These are phyloP conservation scores for Rhinoptilus africanus DNA, from an alignment of 2,113 vertebrate genomes.

Conservation along the genomic window DNA sequence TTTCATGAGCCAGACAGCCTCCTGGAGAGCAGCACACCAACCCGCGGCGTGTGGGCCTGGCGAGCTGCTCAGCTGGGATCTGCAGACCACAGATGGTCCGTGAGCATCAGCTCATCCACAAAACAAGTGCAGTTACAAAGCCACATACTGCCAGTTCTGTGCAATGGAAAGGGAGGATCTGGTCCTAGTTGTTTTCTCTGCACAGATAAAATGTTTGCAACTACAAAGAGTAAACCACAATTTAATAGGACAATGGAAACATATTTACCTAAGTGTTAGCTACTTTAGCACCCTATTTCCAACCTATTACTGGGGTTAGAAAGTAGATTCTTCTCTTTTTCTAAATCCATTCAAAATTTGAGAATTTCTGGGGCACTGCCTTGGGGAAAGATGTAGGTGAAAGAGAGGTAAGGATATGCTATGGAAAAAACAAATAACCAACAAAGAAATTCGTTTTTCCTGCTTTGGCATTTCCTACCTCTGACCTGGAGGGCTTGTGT, in stretches of 20 bases:
- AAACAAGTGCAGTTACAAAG: not conserved
- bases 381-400: not conserved
- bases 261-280: not conserved
- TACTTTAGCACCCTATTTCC: not conserved
- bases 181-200: not conserved
- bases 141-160: not conserved
- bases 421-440: not conserved
- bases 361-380: not conserved
- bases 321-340: not conserved
- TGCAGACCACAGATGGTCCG: not conserved
- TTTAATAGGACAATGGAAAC: not conserved
- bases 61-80: not conserved
- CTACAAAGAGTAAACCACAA: not conserved
- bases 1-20: not conserved
- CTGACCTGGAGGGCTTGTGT: not conserved
- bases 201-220: not conserved
- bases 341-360: not conserved
- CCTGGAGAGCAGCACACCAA: not conserved
- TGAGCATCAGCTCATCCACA: not conserved
- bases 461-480: not conserved
- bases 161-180: not conserved
- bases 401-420: not conserved
- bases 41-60: not conserved
- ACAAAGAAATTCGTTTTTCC: not conserved
- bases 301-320: not conserved